Percentiles rank a stretch among this genome's conserved stretches.
These are phyloP conservation scores for Cosmia trapezina DNA, from an alignment of 2,888 invertebrate genomes.

Conservation along the genomic window DNA sequence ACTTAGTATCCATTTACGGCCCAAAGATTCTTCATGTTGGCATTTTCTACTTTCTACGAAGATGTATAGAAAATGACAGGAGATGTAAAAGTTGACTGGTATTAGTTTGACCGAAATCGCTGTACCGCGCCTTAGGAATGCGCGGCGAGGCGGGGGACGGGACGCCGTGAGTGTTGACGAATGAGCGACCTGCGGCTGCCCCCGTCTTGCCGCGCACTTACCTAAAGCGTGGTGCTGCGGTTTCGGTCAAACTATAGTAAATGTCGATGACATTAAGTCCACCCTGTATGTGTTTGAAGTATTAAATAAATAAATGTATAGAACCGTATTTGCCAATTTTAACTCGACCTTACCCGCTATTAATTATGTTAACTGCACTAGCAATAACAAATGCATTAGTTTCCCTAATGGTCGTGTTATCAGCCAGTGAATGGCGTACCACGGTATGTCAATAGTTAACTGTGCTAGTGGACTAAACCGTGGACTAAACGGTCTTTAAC, in stretches of 20 bases:
- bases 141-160: no score
- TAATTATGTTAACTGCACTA: slow-evolving; percentile 14
- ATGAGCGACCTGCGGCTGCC: no score
- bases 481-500: no score
- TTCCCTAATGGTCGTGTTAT: slow-evolving; percentile 34
- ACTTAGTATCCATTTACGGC: not conserved
- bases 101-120: no score
- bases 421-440: slow-evolving; percentile 8
- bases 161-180: no score
- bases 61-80: not conserved
- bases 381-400: slow-evolving; percentile 22
- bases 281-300: not conserved
- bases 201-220: no score
- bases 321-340: not conserved
- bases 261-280: not conserved
- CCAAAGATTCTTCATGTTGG: not conserved
- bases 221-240: no score
- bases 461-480: slow-evolving; percentile 9
- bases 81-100: not conserved
- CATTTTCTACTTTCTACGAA: not conserved
- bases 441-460: slow-evolving; percentile 17
- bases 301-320: not conserved
- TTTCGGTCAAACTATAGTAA: not conserved
- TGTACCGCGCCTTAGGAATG: no score
- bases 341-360: not conserved